phyloP scores from a whole-genome alignment of 2,113 vertebrate species.

The Antidorcas marsupialis region DNA sequence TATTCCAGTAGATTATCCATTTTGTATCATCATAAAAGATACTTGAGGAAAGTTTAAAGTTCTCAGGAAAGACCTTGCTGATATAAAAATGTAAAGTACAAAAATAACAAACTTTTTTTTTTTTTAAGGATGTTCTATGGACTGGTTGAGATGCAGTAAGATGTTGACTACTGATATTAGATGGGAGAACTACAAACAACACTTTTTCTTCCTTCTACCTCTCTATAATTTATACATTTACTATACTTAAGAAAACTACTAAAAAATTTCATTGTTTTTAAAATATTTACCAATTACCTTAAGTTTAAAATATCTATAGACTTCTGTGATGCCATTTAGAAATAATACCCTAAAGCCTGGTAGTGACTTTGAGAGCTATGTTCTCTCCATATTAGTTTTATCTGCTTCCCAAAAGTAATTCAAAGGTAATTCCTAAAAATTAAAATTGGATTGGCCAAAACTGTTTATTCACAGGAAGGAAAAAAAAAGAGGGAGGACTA shows the following conservation, averaged over 20 bases:
- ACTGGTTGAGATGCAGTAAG: background rate
- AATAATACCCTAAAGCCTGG: background rate
- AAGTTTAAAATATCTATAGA: background rate
- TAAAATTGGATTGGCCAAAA: background rate
- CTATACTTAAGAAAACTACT: background rate
- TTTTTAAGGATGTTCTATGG: background rate
- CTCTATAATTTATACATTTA: background rate
- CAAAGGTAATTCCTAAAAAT: background rate
- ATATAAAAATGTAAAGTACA: background rate
- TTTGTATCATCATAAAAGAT: background rate
- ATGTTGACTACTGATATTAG: background rate
- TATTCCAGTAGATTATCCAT: background rate
- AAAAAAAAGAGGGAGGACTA: background rate
- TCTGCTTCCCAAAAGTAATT: background rate
- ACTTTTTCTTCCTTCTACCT: background rate
- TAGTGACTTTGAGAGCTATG: background rate
- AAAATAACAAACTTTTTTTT: background rate
- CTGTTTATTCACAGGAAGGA: background rate
- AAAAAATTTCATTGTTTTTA: background rate
- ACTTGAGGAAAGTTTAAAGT: background rate
- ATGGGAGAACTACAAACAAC: background rate
- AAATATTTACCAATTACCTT: background rate
- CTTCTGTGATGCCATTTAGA: background rate
- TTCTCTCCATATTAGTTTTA: background rate
- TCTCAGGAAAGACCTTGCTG: background rate